Percentiles rank a stretch among this genome's conserved stretches.
Conservation (phyloP, 37 sponge, comb jelly and placozoan genomes). For the Hormiphora californensis region DNA sequence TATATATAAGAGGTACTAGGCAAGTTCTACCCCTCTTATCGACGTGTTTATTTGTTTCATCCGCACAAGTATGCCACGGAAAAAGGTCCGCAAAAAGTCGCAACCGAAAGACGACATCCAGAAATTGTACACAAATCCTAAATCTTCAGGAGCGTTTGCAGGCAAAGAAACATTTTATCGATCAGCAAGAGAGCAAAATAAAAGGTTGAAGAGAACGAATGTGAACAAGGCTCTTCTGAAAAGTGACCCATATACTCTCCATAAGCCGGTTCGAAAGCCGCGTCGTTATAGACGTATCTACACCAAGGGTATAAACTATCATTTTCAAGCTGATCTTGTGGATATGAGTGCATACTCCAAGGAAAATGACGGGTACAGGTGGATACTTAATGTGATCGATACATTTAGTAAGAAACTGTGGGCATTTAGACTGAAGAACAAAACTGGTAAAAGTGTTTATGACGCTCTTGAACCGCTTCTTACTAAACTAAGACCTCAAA, state of each 20-base stretch:
- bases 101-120: no score
- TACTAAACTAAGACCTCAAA: background rate
- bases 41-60: no score
- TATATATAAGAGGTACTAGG: no score
- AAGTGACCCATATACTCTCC: background rate
- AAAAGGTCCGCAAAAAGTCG: no score
- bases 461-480: background rate
- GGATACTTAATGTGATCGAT: conserved; percentile 24
- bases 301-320: conserved; percentile 12
- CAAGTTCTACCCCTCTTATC: no score
- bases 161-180: background rate
- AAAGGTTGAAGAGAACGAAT: background rate
- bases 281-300: background rate
- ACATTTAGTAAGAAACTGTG: conserved; percentile 5
- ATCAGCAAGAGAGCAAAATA: background rate
- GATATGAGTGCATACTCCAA: background rate
- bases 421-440: conserved; percentile 20
- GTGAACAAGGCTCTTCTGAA: background rate
- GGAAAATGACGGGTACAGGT: background rate
- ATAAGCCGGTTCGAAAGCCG: background rate
- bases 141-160: background rate
- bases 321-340: background rate
- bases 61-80: no score
- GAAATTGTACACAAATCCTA: background rate
- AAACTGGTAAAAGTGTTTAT: background rate